Conservation (phyloP, 2,888 invertebrate species). For the Agonum fuliginosum region DNA sequence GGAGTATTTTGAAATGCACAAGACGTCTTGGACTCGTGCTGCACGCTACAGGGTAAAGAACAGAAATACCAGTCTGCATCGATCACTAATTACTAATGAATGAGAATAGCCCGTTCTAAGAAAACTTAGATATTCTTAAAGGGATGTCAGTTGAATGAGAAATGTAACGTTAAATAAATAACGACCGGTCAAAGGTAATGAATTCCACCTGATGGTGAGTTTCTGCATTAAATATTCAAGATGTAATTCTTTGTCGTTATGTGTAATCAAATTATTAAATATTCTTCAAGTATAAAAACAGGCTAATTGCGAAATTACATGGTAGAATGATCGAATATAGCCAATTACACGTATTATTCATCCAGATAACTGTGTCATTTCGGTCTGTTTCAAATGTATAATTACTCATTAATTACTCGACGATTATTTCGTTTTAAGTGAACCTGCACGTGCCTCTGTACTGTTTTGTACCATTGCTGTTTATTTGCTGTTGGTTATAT, state of each 20-base stretch:
- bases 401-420: constrained; percentile 48
- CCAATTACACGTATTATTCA: constrained; percentile 50
- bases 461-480: not conserved
- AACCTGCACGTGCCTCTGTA: constrained; percentile 19
- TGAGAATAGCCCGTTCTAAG: constrained; percentile 39
- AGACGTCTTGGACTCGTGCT: constrained; percentile 46
- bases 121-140: constrained; percentile 57
- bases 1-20: constrained; percentile 52
- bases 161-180: constrained; percentile 48
- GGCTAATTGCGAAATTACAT: constrained; percentile 48
- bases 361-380: constrained; percentile 56
- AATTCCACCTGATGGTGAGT: constrained; percentile 22
- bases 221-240: constrained; percentile 27
- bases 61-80: constrained; percentile 43
- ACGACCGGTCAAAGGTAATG: constrained; percentile 26
- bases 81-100: constrained; percentile 55
- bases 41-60: constrained; percentile 45
- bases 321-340: constrained; percentile 6
- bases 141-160: constrained; percentile 49
- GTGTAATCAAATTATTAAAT: constrained; percentile 56
- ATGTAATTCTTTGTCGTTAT: constrained; percentile 51
- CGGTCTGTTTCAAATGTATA: constrained; percentile 37
- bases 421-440: constrained; percentile 30
- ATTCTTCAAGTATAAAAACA: constrained; percentile 32
- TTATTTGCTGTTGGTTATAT: not conserved